Conservation (phyloP, 2,113 vertebrate genomes). For the Pica pica region DNA sequence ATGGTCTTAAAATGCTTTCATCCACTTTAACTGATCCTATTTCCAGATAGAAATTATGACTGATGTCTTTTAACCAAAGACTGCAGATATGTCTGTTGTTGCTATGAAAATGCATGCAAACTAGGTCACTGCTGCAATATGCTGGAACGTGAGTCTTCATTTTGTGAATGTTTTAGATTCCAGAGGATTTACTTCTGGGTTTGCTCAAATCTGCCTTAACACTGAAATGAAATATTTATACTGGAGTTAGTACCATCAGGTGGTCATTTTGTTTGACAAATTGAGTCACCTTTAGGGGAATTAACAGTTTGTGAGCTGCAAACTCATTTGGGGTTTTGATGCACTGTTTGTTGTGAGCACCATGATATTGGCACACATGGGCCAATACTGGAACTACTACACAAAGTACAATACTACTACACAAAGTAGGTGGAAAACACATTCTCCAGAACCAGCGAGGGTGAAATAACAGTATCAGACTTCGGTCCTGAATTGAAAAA, state of each 20-base stretch:
- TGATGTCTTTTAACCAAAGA: not conserved
- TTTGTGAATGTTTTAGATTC: not conserved
- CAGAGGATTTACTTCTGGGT: not conserved
- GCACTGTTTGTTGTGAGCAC: not conserved
- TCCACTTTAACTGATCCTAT: not conserved
- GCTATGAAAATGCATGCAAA: not conserved
- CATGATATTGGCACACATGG: accelerated
- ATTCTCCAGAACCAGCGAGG: not conserved
- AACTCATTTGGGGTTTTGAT: not conserved
- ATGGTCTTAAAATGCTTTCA: slow-evolving; percentile 1
- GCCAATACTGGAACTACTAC: not conserved
- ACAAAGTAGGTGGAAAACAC: not conserved
- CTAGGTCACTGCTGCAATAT: not conserved
- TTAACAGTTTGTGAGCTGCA: not conserved
- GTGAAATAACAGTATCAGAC: not conserved
- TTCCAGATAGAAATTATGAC: slow-evolving; percentile 2
- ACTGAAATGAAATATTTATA: not conserved
- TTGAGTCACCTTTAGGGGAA: not conserved
- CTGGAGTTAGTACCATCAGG: not conserved
- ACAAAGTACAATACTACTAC: too few species aligned
- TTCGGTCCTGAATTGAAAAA: not conserved
- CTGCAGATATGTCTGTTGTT: not conserved
- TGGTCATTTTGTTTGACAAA: not conserved
- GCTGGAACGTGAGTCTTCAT: not conserved
- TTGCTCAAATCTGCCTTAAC: not conserved